Evolutionary conservation across 1,140 invertebrate species (phyloP).

Genomic region (Neodiprion lecontei): DNA sequence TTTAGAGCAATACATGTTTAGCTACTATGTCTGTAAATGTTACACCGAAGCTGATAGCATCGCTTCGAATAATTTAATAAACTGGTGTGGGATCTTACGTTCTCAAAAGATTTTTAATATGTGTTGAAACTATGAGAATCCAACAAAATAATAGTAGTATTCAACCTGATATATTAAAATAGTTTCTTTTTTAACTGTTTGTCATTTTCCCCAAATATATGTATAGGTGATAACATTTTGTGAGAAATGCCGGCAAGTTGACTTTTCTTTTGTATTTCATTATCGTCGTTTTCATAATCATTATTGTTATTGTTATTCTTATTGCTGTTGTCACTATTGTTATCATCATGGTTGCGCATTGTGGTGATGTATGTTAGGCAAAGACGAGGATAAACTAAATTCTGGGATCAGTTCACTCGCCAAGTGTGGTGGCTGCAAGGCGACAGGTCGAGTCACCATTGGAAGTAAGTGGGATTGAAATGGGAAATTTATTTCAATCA

Average conservation of each 20-base stretch:
- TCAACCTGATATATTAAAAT: no score
- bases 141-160: no score
- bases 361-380: slow-evolving; percentile 57
- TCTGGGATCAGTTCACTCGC: slow-evolving; percentile 58
- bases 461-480: slow-evolving; percentile 57
- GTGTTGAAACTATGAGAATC: no score
- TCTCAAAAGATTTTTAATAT: no score
- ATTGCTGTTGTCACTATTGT: slow-evolving; percentile 48
- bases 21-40: no score
- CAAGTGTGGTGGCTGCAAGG: slow-evolving; percentile 58
- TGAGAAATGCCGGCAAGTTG: slow-evolving; percentile 24
- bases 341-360: slow-evolving; percentile 58
- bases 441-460: slow-evolving; percentile 58
- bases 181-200: no score
- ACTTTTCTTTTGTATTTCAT: slow-evolving; percentile 40
- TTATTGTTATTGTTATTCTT: slow-evolving; percentile 40
- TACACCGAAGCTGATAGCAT: no score
- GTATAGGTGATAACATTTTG: neutral
- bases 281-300: slow-evolving; percentile 50
- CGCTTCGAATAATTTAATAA: no score
- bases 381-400: slow-evolving; percentile 58
- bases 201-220: neutral
- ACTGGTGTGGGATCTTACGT: no score
- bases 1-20: no score
- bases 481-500: slow-evolving; percentile 23